Evolutionary conservation across 1,140 invertebrate species (phyloP), one percentile per base, ranked within the genome.

Genomic region (Drosophila eugracilis): DNA sequence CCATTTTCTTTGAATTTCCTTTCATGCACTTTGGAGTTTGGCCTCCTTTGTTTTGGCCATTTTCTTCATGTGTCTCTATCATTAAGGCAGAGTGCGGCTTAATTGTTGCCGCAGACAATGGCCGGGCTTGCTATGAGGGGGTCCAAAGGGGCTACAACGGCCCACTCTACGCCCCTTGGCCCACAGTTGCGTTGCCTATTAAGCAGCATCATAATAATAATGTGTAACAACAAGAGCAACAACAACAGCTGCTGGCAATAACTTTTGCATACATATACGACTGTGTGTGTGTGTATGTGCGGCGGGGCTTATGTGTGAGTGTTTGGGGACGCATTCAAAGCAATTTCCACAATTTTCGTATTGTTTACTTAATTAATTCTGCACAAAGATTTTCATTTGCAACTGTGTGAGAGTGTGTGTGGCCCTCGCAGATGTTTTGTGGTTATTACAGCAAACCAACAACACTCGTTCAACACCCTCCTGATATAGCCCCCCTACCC

Each of bases 321-420:
- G 76, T 72, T 85, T 80, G 80, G 81, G 76, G 80, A 84, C 80
- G 80, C 76, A 80, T 86, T 86, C 81, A 86, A 86, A 80, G 81
- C 81, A 86, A 86, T 86, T 86, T 86, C 74, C 81, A 86, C 81
- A 86, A 86, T 86, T 86, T 85, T 85, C 81, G 76, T 86, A 81
- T 86, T 86, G 81, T 86, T 86, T 86, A 86, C 81, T 86, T 86
- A 86, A 86, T 86, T 86, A 86, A 86, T 86, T 86, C 70, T 86
- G 81, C 81, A 86, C 69, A 86, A 86, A 85, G 81, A 85, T 85
- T 85, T 80, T 66, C 80, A 86, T 65, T 85, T 70, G 83, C 48
- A 57, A 49, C 41, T 47, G 15, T 54, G 42, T 58, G 21, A 26
- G 34, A 49, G 14, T 42, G 39, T 42, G 39, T 39, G 15, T 55